A percentile compares a stretch with the other conserved stretches of the same genome.
Evolutionary conservation across 2,113 vertebrate species (phyloP).

Genomic region (Rynchops niger): DNA sequence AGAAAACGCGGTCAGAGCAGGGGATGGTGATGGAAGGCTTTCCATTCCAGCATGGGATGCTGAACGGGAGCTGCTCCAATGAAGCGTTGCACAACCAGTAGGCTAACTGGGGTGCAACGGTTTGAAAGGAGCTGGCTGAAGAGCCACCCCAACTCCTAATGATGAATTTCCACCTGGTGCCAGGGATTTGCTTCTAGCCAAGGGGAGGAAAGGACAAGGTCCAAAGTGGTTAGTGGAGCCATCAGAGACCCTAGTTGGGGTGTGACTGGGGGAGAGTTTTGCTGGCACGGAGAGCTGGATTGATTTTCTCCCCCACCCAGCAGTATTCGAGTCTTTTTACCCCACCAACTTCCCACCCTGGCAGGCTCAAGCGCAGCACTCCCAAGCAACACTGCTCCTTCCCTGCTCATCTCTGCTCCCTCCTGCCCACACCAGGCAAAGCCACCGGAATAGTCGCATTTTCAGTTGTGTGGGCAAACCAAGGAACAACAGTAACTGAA

Average conservation of each 20-base stretch:
- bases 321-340: not conserved
- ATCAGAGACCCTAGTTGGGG: not conserved
- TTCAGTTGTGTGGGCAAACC: not conserved
- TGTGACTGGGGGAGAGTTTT: rapidly evolving
- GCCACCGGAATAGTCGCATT: not conserved
- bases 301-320: not conserved
- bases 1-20: not conserved
- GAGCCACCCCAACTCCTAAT: not conserved
- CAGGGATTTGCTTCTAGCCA: not conserved
- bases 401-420: not conserved
- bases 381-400: not conserved
- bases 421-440: not conserved
- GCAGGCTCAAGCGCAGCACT: not conserved
- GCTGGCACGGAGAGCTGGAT: not conserved
- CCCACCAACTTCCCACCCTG: not conserved
- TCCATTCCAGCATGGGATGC: not conserved
- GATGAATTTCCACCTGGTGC: not conserved
- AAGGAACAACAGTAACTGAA: not conserved
- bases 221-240: not conserved
- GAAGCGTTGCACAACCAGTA: rapidly evolving
- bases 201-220: no score
- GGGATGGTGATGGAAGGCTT: not conserved
- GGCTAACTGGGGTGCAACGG: not conserved
- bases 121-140: not conserved
- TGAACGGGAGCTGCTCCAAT: rapidly evolving